Evolutionary conservation across 1,140 invertebrate species (phyloP), one percentile per base, ranked within the genome.

Genomic region (Leptopilina boulardi): DNA sequence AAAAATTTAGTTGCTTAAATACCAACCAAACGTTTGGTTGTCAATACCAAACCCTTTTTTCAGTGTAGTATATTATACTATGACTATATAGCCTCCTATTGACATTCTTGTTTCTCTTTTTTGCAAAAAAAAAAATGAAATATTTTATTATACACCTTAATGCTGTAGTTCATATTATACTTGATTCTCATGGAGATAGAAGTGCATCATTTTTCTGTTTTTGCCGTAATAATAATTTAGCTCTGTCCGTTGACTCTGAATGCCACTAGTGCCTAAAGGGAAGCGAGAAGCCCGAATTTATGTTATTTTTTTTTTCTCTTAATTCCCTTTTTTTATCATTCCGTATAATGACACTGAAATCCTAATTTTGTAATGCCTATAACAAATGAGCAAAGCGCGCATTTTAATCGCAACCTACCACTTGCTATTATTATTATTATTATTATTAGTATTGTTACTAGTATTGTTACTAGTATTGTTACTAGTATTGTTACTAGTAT

Each of bases 161-260:
- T 71, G 8, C 6, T 21, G 3, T 21, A 3, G n/a, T 70, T 23
- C 30, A 30, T 71, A 19, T 18, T 71, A 47, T 44, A 34, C 30
- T 34, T 76, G 85, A 84, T 84, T 79, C 79, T 73, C 71, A 80
- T 76, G 72, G 56, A 84, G 85, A 87, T 87, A 84, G 74, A 38
- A 54, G 13, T 42, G 70, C 23, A 71, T 59, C 71, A 59, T 72
- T 80, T 11, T 10, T 66, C 11, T 26, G 56, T 86, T 88, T 88
- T 88, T 87, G 86, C 84, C 66, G 84, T 84, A 88, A 88, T 88
- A 85, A 87, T 87, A 85, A 88, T 87, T 88, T 87, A 74, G 79
- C 51, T 79, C 86, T 76, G 80, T 71, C 79, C 77, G 78, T 75
- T 47, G 42, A 26, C 18, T 54, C 13, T 71, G 38, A 23, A 26